Evolutionary conservation across 2,888 invertebrate genomes (phyloP), one percentile per base, ranked within the genome.

Genomic region (Chrysopilus asiliformis): DNA sequence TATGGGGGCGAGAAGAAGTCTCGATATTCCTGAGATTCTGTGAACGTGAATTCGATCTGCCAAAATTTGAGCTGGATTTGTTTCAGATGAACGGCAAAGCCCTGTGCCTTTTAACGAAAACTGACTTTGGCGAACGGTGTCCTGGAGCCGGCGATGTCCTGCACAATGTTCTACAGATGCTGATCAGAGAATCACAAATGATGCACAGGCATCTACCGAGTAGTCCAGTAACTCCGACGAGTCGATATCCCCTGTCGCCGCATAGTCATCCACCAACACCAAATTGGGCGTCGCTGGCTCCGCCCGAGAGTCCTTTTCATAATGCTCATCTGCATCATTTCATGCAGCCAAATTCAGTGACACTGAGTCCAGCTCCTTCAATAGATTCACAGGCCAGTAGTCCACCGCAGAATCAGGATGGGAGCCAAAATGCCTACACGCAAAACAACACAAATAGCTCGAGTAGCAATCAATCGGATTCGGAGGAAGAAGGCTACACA

Each of bases 81-180:
- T 93, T 93, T 61, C 87, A 87, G 68, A 91, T 93, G 90, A 93
- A 93, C 61, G 93, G 91, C 71, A 94, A 94, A 66, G 94, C 93
- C 2, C 67, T 94, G 50, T 90, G 90, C 58, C 70, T 94, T 32
- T 66, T 94, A 45, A 91, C 85, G 31, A 82, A 91, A 59, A 77
- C 76, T 12, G 93, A 94, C 63, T 74, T 94, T 49, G 83, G 84
- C 17, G 90, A 91, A 56, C 72, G 94, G 39, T 87, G 89, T 49
- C 91, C 93, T 0, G 84, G 87, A 14, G 87, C 89, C 20, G 94
- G 94, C 3, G 94, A 94, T 58, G 84, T 94, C 14, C 67, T 94
- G 43, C 90, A 89, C 68, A 94, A 94, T 65, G 87, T 90, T 20
- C 71, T 94, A 30, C 84, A 86, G 58, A 79, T 90, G 71, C 66